Percentiles rank a stretch among this genome's conserved stretches.
Conservation (phyloP, 2,797 vertebrate genomes). For the Peromyscus aztecus region DNA sequence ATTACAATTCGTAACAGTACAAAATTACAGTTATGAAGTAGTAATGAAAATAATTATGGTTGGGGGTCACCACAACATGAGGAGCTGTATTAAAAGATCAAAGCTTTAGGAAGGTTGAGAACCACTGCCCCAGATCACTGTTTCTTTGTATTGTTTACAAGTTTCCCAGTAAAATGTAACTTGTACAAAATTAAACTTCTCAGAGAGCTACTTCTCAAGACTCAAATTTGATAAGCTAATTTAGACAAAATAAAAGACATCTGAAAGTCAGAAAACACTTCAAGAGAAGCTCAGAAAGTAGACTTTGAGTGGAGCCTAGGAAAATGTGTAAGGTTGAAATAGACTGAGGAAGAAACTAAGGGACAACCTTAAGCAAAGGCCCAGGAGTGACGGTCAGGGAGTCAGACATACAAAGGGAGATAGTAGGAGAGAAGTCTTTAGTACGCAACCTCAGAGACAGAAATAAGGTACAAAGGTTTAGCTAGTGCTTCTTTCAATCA, state of each 20-base stretch:
- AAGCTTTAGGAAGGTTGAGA: background rate
- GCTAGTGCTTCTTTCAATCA: background rate
- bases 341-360: slow-evolving; percentile 5
- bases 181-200: background rate
- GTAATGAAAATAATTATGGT: background rate
- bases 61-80: background rate
- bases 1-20: background rate
- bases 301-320: background rate
- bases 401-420: background rate
- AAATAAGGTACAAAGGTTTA: slow-evolving; percentile 5
- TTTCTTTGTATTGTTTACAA: background rate
- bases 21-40: background rate
- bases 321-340: background rate
- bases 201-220: slow-evolving; percentile 50
- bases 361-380: background rate
- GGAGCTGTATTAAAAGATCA: background rate
- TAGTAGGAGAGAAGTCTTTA: background rate
- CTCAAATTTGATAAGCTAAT: slow-evolving; percentile 41
- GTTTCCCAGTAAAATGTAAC: slow-evolving; percentile 32
- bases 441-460: background rate
- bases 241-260: slow-evolving; percentile 52
- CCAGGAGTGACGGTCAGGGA: background rate
- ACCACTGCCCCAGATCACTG: background rate
- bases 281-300: slow-evolving; percentile 15
- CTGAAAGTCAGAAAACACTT: background rate